Percentiles rank a stretch among this genome's conserved stretches.
These are phyloP conservation scores for Cisticola juncidis DNA, from an alignment of 2,113 vertebrate genomes.

Conservation along the genomic window DNA sequence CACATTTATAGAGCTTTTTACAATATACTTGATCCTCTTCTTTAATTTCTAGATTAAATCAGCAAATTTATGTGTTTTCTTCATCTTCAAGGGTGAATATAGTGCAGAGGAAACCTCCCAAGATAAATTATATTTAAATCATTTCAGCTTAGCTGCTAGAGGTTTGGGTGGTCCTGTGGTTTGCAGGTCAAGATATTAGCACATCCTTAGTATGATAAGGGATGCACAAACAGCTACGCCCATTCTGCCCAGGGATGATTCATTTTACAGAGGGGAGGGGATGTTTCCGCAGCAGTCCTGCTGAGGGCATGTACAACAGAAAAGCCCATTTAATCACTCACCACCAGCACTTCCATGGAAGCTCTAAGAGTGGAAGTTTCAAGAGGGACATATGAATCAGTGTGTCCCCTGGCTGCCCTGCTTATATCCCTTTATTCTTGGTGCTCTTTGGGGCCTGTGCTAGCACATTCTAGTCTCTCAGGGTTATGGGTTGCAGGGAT, in stretches of 20 bases:
- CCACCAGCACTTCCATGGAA: background rate
- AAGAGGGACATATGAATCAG: background rate
- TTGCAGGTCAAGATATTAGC: conserved; percentile 48
- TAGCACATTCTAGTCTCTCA: background rate
- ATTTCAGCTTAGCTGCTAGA: background rate
- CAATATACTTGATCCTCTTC: background rate
- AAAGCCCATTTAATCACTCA: background rate
- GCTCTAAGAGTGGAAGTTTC: background rate
- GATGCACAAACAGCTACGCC: background rate
- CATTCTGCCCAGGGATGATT: background rate
- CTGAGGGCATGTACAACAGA: background rate
- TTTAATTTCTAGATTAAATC: background rate
- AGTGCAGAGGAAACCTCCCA: background rate
- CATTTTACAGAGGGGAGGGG: background rate
- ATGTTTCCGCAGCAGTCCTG: background rate
- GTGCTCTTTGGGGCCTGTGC: background rate
- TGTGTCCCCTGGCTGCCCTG: background rate
- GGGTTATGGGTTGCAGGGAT: background rate
- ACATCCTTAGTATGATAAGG: conserved; percentile 56
- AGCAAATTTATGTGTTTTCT: background rate
- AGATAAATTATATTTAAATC: conserved; percentile 9
- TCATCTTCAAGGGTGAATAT: background rate
- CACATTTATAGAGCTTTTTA: background rate
- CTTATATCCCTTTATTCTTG: background rate
- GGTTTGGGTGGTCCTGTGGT: conserved; percentile 18